phyloP scores from a whole-genome alignment of 2,797 vertebrate genomes.

The Lepilemur septentrionalis region DNA sequence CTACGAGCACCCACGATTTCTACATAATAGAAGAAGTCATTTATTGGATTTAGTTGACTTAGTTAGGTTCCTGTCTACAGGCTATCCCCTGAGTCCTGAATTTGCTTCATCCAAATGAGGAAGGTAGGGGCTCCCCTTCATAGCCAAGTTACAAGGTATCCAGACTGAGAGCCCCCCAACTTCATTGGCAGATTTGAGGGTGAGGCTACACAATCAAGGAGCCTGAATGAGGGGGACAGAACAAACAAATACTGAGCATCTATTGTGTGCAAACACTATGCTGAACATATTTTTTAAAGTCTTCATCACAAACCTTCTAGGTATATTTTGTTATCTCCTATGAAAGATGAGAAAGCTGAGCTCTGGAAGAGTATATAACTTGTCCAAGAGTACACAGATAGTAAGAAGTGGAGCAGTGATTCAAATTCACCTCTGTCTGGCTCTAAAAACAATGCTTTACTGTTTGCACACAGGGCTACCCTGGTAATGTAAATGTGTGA shows the following conservation, averaged over 20 bases:
- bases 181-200: not conserved
- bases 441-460: not conserved
- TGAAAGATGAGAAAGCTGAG: not conserved
- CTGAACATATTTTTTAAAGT: not conserved
- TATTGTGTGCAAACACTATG: not conserved
- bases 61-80: conserved; percentile 27
- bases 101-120: conserved; percentile 31
- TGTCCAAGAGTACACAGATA: not conserved
- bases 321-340: not conserved
- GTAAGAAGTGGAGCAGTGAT: not conserved
- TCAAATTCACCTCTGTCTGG: not conserved
- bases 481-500: not conserved
- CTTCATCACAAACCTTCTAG: not conserved
- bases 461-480: not conserved
- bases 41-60: conserved; percentile 65
- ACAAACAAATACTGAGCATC: not conserved
- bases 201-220: not conserved
- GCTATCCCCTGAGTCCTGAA: conserved; percentile 47
- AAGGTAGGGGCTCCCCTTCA: not conserved
- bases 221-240: not conserved
- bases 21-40: conserved; percentile 73
- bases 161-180: not conserved
- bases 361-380: not conserved
- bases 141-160: not conserved
- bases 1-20: conserved; percentile 53